Evolutionary conservation across 2,888 invertebrate species (phyloP).

Genomic region (Andricus quercusramuli): DNA sequence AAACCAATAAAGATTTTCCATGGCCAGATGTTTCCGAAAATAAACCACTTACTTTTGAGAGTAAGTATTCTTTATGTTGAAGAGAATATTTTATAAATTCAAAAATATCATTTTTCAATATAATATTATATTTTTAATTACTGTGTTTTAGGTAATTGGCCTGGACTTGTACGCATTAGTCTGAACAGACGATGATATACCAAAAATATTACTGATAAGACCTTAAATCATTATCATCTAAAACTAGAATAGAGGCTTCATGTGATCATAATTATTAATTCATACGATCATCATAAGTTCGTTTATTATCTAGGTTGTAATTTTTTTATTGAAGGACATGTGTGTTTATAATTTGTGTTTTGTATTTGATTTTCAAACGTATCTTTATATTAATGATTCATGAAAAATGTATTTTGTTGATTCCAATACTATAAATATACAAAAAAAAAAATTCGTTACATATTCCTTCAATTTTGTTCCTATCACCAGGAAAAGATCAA

Average conservation of each 20-base stretch:
- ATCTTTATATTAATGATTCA: neutral
- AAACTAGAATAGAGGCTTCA: neutral
- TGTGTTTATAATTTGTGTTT: neutral
- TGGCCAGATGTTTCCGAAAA: neutral
- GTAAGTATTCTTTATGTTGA: neutral
- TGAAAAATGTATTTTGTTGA: neutral
- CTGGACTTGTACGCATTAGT: constrained; percentile 1
- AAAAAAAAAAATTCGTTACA: neutral
- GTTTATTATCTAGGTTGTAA: neutral
- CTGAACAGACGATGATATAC: neutral
- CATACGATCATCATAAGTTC: neutral
- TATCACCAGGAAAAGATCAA: too few relatives aligned
- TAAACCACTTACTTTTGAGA: neutral
- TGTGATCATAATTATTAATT: neutral
- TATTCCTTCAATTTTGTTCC: neutral
- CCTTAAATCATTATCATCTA: neutral
- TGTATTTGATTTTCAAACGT: neutral
- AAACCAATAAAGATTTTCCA: neutral
- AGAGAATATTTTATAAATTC: neutral
- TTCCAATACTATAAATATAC: neutral
- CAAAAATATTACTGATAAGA: neutral
- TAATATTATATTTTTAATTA: too few relatives aligned
- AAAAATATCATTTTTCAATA: neutral
- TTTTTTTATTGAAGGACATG: neutral
- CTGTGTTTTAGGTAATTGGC: constrained; percentile 4